Percentiles rank a stretch among this genome's conserved stretches.
Evolutionary conservation across 2,888 invertebrate genomes (phyloP).

Genomic region (Criorhina ranunculi): DNA sequence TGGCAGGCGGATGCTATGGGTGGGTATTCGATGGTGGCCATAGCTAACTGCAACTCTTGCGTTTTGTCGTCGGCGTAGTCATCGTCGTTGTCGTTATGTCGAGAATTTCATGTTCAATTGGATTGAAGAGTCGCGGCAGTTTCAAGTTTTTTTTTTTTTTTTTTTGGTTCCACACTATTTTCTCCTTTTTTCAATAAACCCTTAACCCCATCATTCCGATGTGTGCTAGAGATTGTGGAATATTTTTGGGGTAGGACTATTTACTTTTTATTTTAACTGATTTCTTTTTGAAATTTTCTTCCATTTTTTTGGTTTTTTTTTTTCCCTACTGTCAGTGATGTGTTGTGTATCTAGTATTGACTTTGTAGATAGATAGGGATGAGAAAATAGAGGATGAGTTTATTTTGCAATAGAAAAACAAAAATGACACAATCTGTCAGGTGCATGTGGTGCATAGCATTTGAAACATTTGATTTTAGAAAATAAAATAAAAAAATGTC

Average conservation of each 20-base stretch:
- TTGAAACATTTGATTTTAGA: slow-evolving; percentile 66
- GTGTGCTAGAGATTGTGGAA: slow-evolving; percentile 25
- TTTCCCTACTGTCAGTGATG: slow-evolving; percentile 26
- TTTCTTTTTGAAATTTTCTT: slow-evolving; percentile 60
- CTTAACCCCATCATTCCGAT: slow-evolving; percentile 16
- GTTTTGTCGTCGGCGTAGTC: slow-evolving; percentile 37
- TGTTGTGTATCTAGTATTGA: slow-evolving; percentile 51
- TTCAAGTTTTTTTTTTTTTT: slow-evolving; percentile 15
- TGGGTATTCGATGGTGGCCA: not conserved
- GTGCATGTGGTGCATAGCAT: slow-evolving; percentile 48
- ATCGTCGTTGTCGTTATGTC: slow-evolving; percentile 15
- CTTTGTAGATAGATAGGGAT: slow-evolving; percentile 49
- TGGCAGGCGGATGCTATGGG: slow-evolving; percentile 12
- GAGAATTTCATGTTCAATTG: slow-evolving; percentile 71
- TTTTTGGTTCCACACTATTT: slow-evolving; percentile 8
- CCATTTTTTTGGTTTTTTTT: slow-evolving; percentile 13
- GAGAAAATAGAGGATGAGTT: slow-evolving; percentile 6
- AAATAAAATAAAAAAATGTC: slow-evolving; percentile 7
- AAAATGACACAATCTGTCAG: slow-evolving; percentile 56
- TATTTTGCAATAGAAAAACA: slow-evolving; percentile 10
- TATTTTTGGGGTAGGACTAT: slow-evolving; percentile 64
- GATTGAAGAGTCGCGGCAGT: slow-evolving; percentile 50
- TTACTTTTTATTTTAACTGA: slow-evolving; percentile 65
- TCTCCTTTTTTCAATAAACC: slow-evolving; percentile 43
- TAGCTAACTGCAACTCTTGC: slow-evolving; percentile 57